Conservation (phyloP, 2,797 vertebrate genomes). For the Sylvia borin region DNA sequence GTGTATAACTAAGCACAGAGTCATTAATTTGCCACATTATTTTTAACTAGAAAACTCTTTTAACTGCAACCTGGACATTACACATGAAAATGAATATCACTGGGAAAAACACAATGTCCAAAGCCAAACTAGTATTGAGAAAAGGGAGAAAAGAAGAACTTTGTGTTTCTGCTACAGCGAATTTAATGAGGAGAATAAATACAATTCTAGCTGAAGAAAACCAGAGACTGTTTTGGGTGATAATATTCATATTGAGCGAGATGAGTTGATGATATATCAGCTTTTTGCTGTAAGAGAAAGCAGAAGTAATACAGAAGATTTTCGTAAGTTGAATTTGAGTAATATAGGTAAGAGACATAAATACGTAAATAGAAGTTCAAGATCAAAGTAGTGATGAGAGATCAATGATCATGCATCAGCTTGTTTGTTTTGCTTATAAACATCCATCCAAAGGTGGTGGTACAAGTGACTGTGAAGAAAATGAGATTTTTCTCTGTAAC, state of each 20-base stretch:
- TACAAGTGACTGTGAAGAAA: not conserved
- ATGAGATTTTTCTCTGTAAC: not conserved
- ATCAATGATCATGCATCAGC: not conserved
- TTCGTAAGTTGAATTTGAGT: not conserved
- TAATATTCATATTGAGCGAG: not conserved
- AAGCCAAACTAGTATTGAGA: not conserved
- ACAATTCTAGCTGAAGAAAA: not conserved
- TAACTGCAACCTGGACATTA: not conserved
- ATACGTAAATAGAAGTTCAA: not conserved
- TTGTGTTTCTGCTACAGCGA: not conserved
- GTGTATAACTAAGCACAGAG: not conserved
- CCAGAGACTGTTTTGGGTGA: not conserved
- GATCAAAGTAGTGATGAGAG: not conserved
- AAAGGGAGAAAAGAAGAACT: not conserved
- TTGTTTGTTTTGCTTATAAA: constrained; percentile 25
- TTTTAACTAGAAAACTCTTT: not conserved
- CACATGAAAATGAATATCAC: not conserved
- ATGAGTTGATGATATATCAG: not conserved
- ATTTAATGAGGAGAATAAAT: not conserved
- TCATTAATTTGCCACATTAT: not conserved
- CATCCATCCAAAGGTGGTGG: not conserved
- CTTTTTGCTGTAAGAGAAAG: not conserved
- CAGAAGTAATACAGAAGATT: not conserved
- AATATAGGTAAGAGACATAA: not conserved
- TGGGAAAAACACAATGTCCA: not conserved